Base-by-base conservation (phyloP, 1,140 invertebrate genomes). In the Himalopsyche phryganea region DNA sequence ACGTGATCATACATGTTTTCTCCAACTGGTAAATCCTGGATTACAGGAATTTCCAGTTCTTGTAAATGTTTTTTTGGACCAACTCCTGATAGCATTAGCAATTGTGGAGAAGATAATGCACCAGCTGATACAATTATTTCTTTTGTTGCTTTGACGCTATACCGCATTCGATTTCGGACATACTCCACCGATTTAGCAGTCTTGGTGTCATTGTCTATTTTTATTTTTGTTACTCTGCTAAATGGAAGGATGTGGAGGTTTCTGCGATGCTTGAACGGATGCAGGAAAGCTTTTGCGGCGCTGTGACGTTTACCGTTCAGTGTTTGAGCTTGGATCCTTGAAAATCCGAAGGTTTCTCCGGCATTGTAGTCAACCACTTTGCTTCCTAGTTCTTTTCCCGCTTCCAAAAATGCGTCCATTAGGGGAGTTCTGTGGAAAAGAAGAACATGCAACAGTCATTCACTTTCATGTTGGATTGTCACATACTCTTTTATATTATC, bases 71-170 rank as follows among this genome's bases (percentile, higher is more conserved):
- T 66, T 56, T 71, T 79, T 9, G 87, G 85, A 0, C 88, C 89
- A 2, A 91, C 77, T 0, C 89, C 89, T 1, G 85, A 87, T 0
- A 90, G 70, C 83, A 89, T 87, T 9, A 91, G 71, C 1, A 91
- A 60, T 67, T 90, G 87, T 0, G 88, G 85, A 0, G 87, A 85
- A 65, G 86, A 85, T 36, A 90, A 81, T 1, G 86, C 72, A 0
- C 88, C 89, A 5, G 84, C 85, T 36, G 84, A 82, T 7, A 85
- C 45, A 15, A 85, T 82, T 0, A 85, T 77, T 68, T 87, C 86
- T 57, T 81, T 85, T n/a, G 66, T 70, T 0, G 82, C 82, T 41
- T 69, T 72, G 1, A 77, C 74, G 1, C 65, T 68, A 38, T 69
- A 69, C 6, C 67, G 56, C 7, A 69, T 58, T 40, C 71, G 71